Evolutionary conservation across 2,888 invertebrate species (phyloP).

Genomic region (Eremobia ochroleuca): DNA sequence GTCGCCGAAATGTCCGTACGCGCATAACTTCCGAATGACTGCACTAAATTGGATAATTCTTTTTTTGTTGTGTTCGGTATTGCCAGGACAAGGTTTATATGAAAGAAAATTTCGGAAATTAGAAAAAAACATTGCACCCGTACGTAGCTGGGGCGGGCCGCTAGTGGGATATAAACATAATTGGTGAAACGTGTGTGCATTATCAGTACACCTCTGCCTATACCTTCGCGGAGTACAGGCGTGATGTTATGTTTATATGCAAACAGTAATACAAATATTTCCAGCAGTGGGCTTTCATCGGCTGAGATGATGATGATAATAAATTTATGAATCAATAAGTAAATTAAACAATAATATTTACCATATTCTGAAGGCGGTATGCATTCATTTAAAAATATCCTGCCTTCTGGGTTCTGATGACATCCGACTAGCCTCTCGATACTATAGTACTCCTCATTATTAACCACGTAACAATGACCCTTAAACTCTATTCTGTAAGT

Average conservation of each 20-base stretch:
- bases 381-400: conserved; percentile 93
- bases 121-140: too few relatives aligned
- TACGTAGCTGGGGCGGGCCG: too few relatives aligned
- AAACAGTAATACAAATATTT: background rate
- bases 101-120: too few relatives aligned
- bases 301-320: background rate
- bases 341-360: conserved; percentile 73
- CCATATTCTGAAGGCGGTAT: conserved; percentile 97
- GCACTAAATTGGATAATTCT: too few relatives aligned
- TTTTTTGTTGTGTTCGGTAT: too few relatives aligned
- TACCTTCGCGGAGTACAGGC: background rate
- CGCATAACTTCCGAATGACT: too few relatives aligned
- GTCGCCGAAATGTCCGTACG: too few relatives aligned
- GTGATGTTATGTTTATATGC: background rate
- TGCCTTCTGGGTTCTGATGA: conserved; percentile 91
- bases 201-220: background rate
- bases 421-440: conserved; percentile 92
- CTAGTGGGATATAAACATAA: background rate
- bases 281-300: background rate
- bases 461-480: conserved; percentile 88
- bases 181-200: background rate
- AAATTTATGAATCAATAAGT: conserved; percentile 1
- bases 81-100: too few relatives aligned
- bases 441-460: conserved; percentile 92
- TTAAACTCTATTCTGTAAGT: conserved; percentile 92